Conservation (phyloP, 1,140 invertebrate genomes). For the Nasonia vitripennis region DNA sequence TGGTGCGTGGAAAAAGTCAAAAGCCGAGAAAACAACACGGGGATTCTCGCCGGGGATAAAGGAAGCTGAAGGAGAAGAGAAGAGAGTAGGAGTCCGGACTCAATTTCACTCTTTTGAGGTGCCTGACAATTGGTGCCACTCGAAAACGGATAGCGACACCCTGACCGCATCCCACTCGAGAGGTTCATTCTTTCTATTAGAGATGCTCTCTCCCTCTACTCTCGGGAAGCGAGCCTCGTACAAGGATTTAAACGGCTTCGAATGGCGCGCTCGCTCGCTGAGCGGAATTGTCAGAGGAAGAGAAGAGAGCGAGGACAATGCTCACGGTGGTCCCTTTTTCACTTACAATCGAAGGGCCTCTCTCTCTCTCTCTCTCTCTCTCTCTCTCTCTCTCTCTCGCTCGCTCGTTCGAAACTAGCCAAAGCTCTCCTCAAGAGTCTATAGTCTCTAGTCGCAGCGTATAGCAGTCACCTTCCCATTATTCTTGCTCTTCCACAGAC, state of each 20-base stretch:
- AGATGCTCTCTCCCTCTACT: neutral
- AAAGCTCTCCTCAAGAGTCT: slow-evolving; percentile 36
- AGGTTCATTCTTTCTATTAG: slow-evolving; percentile 14
- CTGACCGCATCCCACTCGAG: slow-evolving; percentile 58
- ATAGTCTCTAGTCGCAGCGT: slow-evolving; percentile 12
- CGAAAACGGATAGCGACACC: slow-evolving; percentile 69
- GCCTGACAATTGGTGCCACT: slow-evolving; percentile 70
- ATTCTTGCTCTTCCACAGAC: slow-evolving; percentile 52
- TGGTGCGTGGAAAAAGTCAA: slow-evolving; percentile 47
- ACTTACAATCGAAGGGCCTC: slow-evolving; percentile 16
- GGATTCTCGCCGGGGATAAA: slow-evolving; percentile 43
- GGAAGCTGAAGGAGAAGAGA: neutral
- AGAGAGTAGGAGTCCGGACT: slow-evolving; percentile 52
- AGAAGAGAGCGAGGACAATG: slow-evolving; percentile 57
- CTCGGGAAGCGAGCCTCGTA: slow-evolving; percentile 47
- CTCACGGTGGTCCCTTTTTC: slow-evolving; percentile 60
- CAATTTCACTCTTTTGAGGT: slow-evolving; percentile 69
- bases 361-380: neutral
- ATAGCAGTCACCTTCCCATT: slow-evolving; percentile 52
- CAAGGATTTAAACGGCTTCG: slow-evolving; percentile 74
- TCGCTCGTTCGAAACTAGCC: neutral
- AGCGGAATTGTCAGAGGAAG: slow-evolving; percentile 55
- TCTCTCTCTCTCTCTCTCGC: no score
- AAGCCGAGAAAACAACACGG: slow-evolving; percentile 36
- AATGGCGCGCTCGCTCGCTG: slow-evolving; percentile 55